These are phyloP conservation scores for Oreochromis aureus DNA, from an alignment of 2,113 vertebrate species.

Conservation along the genomic window DNA sequence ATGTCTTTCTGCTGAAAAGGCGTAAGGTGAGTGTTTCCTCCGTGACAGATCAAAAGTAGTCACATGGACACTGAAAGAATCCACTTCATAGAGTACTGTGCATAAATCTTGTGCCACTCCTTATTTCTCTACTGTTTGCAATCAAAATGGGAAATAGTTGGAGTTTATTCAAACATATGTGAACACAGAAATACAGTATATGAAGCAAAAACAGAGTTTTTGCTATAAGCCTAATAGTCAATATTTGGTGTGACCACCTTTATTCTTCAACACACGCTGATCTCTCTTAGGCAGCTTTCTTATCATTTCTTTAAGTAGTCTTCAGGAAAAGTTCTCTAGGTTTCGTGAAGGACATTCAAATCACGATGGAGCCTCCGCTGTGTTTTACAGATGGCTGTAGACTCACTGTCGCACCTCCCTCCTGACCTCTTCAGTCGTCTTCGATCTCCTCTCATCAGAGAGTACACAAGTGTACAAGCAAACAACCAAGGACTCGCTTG, in stretches of 20 bases:
- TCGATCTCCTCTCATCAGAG: fast-evolving
- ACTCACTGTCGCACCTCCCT: neutral
- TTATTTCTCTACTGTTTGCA: neutral
- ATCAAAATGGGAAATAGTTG: neutral
- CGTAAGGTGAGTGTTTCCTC: neutral
- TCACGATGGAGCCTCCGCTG: too few relatives aligned
- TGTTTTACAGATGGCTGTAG: too few relatives aligned
- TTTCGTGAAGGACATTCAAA: neutral
- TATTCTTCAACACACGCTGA: neutral
- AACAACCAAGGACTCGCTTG: neutral
- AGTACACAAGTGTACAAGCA: neutral
- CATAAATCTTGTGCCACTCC: neutral
- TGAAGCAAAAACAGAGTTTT: neutral
- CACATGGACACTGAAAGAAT: neutral
- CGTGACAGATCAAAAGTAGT: neutral
- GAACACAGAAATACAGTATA: neutral
- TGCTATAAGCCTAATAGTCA: neutral
- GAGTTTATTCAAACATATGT: neutral
- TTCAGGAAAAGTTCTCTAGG: neutral
- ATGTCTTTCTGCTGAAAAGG: neutral
- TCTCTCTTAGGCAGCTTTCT: neutral
- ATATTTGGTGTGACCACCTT: neutral
- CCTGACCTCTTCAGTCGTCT: neutral
- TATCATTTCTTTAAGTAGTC: neutral
- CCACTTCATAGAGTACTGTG: neutral